Conservation (phyloP, 2,797 vertebrate genomes). For the Epinephelus awoara region DNA sequence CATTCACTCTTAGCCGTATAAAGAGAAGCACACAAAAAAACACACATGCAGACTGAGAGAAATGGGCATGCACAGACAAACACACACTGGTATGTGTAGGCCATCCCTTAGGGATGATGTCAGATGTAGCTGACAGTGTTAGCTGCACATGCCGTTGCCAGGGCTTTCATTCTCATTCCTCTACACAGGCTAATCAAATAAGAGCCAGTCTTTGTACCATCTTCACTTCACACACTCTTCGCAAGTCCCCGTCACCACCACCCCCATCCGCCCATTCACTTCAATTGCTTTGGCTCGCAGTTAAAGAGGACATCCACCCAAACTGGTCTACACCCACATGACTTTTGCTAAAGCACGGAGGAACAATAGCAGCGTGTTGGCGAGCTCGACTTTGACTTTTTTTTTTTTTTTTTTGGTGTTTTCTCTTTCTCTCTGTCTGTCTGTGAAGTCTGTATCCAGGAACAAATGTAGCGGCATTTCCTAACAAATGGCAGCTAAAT, state of each 20-base stretch:
- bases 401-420: slow-evolving; percentile 55
- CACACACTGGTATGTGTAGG: slow-evolving; percentile 37
- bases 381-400: slow-evolving; percentile 74
- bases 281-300: slow-evolving; percentile 71
- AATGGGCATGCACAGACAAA: slow-evolving; percentile 16
- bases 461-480: slow-evolving; percentile 86
- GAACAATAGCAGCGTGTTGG: slow-evolving; percentile 73
- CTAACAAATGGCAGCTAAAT: slow-evolving; percentile 87
- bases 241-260: slow-evolving; percentile 62
- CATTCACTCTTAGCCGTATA: slow-evolving; percentile 23
- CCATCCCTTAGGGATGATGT: slow-evolving; percentile 62
- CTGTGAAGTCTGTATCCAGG: slow-evolving; percentile 82
- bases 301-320: slow-evolving; percentile 76
- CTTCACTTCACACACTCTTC: slow-evolving; percentile 74
- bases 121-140: slow-evolving; percentile 67
- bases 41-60: slow-evolving; percentile 9
- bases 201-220: slow-evolving; percentile 66
- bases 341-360: slow-evolving; percentile 65
- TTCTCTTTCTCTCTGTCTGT: slow-evolving; percentile 69
- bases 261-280: slow-evolving; percentile 66
- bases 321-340: slow-evolving; percentile 75
- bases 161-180: slow-evolving; percentile 63
- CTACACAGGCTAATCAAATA: slow-evolving; percentile 74
- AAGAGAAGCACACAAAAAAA: slow-evolving; percentile 31
- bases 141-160: slow-evolving; percentile 62